Evolutionary conservation across 30 jellyfish, hydroid and myxozoan genomes (phyloP), one percentile per base, ranked within the genome.

Genomic region (Rhopilema esculentum): DNA sequence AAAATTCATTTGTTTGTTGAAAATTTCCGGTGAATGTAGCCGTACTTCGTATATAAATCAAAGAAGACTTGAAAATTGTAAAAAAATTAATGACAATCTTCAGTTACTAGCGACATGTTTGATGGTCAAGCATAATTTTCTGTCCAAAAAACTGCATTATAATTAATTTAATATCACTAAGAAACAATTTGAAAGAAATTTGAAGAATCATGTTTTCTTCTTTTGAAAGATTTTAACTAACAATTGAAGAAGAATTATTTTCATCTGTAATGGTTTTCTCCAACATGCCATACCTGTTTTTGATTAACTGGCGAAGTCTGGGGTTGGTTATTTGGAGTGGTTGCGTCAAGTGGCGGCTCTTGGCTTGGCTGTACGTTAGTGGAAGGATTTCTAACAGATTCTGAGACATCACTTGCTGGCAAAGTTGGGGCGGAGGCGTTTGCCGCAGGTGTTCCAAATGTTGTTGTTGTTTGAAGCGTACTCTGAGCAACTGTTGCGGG

Each of bases 271-370:
- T 6, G 6, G 72, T 24, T 63, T 4, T 24, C 29, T 63, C 16
- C 26, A 63, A 63, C 72, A 63, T 2, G 6, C 8, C 72, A 63
- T 49, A 77, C 87, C 87, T 77, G 75, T 62, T 77, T 77, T 25
- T 77, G 87, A 7, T 49, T n/a, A 53, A 9, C 74, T 20, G 50
- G 2, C n/a, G 87, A 21, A 62, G 63, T 53, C 26, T 77, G 77
- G 15, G 63, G 17, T 16, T 51, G 87, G 30, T 61, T 72, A 77
- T 75, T 50, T 9, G 87, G 24, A 49, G 75, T 18, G 6, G 87
- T 0, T 22, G 76, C 26, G 57, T 77, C 87, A 21, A 53, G 75
- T 1, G 87, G 40, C 16, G 28, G 31, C 23, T 77, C 87, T 8
- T 61, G 57, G 30, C 75, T 53, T 77, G 57, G 75, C 28, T 33